Percentiles rank a stretch among this genome's conserved stretches.
These are phyloP conservation scores for Cactoblastis cactorum DNA, from an alignment of 2,888 invertebrate genomes.

Conservation along the genomic window DNA sequence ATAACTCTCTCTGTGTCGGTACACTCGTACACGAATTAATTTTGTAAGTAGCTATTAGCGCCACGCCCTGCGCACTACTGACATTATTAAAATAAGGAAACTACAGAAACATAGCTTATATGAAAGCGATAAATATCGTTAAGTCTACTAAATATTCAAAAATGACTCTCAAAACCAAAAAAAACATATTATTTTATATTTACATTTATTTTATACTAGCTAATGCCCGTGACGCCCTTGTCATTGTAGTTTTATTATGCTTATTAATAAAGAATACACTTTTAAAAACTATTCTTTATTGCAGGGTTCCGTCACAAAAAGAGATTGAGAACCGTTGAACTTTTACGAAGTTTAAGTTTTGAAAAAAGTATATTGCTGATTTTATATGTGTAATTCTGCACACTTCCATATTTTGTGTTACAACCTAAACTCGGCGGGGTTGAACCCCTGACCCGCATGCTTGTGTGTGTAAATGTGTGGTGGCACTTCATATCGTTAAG, in stretches of 20 bases:
- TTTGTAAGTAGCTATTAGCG: constrained; percentile 3
- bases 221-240: no score
- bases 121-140: not conserved
- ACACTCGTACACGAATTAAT: constrained; percentile 4
- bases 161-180: no score
- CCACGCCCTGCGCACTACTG: not conserved
- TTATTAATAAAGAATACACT: no score
- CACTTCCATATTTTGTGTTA: not conserved
- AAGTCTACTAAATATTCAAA: no score
- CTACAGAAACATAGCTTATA: not conserved
- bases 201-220: no score
- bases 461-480: not conserved
- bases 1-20: not conserved
- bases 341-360: no score
- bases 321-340: no score
- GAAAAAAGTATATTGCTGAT: no score
- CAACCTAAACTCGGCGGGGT: not conserved
- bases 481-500: not conserved
- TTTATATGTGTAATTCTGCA: not conserved
- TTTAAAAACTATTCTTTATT: no score
- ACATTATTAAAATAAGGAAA: not conserved
- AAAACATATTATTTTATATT: no score
- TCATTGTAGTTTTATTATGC: no score
- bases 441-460: not conserved
- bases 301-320: no score